phyloP scores from a whole-genome alignment of 2,797 vertebrate species.

The Anguilla pacifica region DNA sequence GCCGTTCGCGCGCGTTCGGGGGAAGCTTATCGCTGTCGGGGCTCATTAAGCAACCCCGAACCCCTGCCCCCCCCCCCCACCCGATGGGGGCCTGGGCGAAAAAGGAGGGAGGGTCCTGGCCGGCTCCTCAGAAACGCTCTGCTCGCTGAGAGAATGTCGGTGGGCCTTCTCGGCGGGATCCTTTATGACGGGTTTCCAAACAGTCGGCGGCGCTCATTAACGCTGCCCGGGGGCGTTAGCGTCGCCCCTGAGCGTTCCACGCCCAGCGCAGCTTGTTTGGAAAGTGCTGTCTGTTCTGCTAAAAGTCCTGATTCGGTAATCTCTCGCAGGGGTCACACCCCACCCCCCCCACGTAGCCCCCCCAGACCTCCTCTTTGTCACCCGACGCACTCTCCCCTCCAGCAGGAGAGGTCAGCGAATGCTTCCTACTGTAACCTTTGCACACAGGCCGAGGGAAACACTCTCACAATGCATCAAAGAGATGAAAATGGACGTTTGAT shows the following conservation, averaged over 20 bases:
- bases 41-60: conserved; percentile 20
- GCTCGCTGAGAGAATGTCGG: conserved; percentile 39
- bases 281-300: conserved; percentile 38
- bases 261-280: conserved; percentile 35
- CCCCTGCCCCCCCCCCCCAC: background rate
- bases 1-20: conserved; percentile 9
- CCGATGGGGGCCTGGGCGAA: conserved; percentile 16
- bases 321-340: background rate
- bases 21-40: conserved; percentile 29
- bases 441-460: background rate
- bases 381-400: background rate
- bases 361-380: background rate
- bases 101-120: conserved; percentile 33
- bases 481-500: background rate
- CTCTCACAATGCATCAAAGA: background rate
- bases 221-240: conserved; percentile 17
- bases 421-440: background rate
- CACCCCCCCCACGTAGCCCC: background rate
- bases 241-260: conserved; percentile 27
- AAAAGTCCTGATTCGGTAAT: conserved; percentile 29
- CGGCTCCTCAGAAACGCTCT: conserved; percentile 31
- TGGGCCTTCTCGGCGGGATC: conserved; percentile 35
- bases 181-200: conserved; percentile 39
- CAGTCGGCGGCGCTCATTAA: conserved; percentile 43
- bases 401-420: background rate